Base-by-base conservation (phyloP, 2,888 invertebrate genomes). In the Dioctria linearis region DNA sequence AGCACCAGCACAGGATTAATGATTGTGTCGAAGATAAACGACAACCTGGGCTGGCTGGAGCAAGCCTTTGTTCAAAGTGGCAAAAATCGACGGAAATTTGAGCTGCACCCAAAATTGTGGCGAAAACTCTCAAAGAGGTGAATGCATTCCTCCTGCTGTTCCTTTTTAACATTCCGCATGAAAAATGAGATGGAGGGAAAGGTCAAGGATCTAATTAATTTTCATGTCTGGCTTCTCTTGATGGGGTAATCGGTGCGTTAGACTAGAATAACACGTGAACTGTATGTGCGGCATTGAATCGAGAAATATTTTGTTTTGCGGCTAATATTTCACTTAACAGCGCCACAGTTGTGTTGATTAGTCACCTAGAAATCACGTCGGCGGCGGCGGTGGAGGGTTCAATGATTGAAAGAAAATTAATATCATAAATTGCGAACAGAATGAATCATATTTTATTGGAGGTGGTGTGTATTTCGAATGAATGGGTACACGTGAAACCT, bases 141-240 rank as follows among this genome's bases (percentile, higher is more conserved):
- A 42, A 13, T 65, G 42, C 65, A 65, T 65, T 65, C 65, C 65
- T 39, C 65, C 65, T 37, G n/a, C n/a, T 5, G 59, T n/a, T 25
- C 4, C 11, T 40, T 65, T 65, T 65, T 65, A n/a, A 42, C 65
- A 65, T 42, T 65, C 65, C 65, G 5, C 65, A 42, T n/a, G 25
- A 25, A 65, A 65, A 42, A 42, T 65, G 65, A 65, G 65, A 65
- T 5, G 65, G 40, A 51, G 54, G n/a, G 43, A 69, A 25, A 25
- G 69, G 69, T 69, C 69, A 69, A 69, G 69, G 69, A 9, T 69
- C 69, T 69, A 69, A 69, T 69, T 69, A 69, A 39, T 51, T 51
- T 37, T 37, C 25, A 25, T 25, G 69, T 69, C 69, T 69, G 69
- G 51, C 69, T 54, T 69, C 69, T 25, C 25, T 51, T 69, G 51